Evolutionary conservation across 1,140 invertebrate species (phyloP).

Genomic region (Planococcus citri): DNA sequence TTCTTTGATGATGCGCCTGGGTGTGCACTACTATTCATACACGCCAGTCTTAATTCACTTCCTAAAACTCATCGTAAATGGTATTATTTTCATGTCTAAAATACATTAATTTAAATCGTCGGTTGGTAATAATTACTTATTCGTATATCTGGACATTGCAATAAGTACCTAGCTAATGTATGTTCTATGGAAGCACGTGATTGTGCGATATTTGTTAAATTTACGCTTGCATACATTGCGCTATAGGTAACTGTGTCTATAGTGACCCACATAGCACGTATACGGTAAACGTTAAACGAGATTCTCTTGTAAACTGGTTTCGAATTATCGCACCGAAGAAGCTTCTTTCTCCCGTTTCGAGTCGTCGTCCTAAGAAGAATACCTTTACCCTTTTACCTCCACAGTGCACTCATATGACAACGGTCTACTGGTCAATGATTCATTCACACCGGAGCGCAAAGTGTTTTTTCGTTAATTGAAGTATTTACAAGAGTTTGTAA

Average conservation of each 20-base stretch:
- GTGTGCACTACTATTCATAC: no score
- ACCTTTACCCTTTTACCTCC: no score
- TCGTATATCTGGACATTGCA: no score
- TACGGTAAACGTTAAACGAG: neutral
- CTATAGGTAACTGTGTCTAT: neutral
- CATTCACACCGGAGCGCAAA: conserved; percentile 1
- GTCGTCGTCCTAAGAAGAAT: no score
- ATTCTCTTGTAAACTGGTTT: conserved; percentile 15
- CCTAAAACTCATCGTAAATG: no score
- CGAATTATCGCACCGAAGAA: neutral
- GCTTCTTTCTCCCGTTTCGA: conserved; percentile 14
- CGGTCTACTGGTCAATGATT: conserved; percentile 6
- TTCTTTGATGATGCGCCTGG: no score
- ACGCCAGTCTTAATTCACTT: no score
- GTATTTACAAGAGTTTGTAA: neutral
- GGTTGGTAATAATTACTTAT: no score
- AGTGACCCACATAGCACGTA: conserved; percentile 7
- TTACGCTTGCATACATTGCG: neutral
- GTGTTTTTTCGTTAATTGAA: neutral
- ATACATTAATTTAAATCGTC: neutral
- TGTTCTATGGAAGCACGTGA: neutral
- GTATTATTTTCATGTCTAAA: no score
- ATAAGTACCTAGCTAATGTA: no score
- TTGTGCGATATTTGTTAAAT: neutral
- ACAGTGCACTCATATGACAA: neutral